These are phyloP conservation scores for Notiomystis cincta DNA, from an alignment of 2,113 vertebrate genomes.

Conservation along the genomic window DNA sequence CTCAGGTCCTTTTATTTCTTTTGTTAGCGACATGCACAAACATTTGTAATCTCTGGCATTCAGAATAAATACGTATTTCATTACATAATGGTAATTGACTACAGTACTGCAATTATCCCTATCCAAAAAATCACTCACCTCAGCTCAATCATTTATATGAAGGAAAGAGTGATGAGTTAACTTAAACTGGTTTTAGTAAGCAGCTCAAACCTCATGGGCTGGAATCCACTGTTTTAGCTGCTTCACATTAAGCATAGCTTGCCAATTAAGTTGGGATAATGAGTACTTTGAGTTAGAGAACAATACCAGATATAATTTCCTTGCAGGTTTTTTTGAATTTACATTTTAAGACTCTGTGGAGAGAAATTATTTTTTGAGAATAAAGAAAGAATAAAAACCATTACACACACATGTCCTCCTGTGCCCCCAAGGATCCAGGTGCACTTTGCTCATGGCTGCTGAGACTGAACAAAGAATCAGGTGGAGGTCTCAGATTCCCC, in stretches of 20 bases:
- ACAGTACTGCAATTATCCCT: background rate
- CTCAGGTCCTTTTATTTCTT: background rate
- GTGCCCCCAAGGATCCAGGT: background rate
- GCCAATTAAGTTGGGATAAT: background rate
- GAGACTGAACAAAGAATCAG: slow-evolving; percentile 3
- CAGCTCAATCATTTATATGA: background rate
- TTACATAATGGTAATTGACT: background rate
- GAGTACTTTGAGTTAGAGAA: background rate
- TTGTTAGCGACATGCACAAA: background rate
- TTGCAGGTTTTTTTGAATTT: background rate
- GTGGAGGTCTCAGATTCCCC: background rate
- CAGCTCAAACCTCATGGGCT: background rate
- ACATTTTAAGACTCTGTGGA: background rate
- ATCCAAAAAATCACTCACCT: background rate
- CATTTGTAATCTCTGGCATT: background rate
- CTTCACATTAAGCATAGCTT: background rate
- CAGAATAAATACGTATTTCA: background rate
- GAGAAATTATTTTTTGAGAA: background rate
- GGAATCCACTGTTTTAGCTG: background rate
- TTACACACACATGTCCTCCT: background rate
- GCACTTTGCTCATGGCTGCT: background rate
- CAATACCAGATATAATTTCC: background rate
- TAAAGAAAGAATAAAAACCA: background rate
- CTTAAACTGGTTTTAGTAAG: background rate
- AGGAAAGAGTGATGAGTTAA: background rate